Conservation (phyloP, 2,888 invertebrate species). For the Podotricha telesiphe region DNA sequence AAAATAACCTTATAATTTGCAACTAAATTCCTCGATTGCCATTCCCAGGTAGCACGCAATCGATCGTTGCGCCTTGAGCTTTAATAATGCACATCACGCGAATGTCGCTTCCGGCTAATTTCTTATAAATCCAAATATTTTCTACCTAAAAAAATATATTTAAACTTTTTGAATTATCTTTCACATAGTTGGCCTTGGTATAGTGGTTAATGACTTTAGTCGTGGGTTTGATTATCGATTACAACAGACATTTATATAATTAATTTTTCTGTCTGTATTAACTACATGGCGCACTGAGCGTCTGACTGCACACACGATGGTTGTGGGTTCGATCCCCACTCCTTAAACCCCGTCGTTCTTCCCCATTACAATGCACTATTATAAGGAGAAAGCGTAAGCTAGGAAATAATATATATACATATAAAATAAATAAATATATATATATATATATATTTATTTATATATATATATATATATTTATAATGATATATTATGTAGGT, state of each 20-base stretch:
- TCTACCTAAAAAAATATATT: background rate
- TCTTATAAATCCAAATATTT: background rate
- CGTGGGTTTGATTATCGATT: background rate
- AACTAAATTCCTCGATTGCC: conserved; percentile 16
- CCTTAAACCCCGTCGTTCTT: no score
- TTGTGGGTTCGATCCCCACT: no score
- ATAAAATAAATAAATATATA: no score
- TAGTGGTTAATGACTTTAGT: background rate
- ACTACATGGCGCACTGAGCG: no score
- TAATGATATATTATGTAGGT: no score
- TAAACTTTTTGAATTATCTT: background rate
- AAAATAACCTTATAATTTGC: conserved; percentile 19
- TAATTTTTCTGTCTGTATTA: no score
- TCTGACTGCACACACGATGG: no score
- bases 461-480: no score
- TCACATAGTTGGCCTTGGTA: background rate
- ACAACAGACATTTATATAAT: background rate
- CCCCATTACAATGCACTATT: no score
- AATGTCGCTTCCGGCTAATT: conserved; percentile 21
- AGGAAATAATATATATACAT: no score
- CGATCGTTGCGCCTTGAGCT: conserved; percentile 19
- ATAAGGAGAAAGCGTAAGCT: no score
- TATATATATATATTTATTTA: no score
- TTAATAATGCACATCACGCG: conserved; percentile 21
- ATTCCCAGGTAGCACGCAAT: conserved; percentile 23